phyloP scores from a whole-genome alignment of 2,797 vertebrate species.

The Tamandua tetradactyla region DNA sequence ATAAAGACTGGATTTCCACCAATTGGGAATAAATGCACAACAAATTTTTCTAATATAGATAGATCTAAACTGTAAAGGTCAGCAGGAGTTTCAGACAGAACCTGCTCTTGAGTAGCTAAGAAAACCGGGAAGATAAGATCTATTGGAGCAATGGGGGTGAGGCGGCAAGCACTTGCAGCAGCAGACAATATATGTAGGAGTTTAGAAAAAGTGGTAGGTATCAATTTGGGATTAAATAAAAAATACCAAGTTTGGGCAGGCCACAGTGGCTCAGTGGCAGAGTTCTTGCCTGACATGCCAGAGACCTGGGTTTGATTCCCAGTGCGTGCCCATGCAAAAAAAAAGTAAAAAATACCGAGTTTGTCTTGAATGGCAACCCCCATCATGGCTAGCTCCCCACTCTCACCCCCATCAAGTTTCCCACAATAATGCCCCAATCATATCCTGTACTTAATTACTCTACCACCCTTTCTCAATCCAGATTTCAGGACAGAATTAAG shows the following conservation, averaged over 20 bases:
- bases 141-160: neutral
- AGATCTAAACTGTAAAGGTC: neutral
- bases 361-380: neutral
- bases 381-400: neutral
- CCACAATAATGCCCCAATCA: neutral
- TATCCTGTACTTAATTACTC: neutral
- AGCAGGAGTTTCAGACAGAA: neutral
- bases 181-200: neutral
- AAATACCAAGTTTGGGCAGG: neutral
- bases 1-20: neutral
- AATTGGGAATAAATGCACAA: neutral
- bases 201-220: conserved; percentile 13
- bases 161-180: too few species aligned
- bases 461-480: neutral
- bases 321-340: too few species aligned
- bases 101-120: neutral
- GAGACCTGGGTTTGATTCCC: too few species aligned
- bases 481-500: conserved; percentile 5
- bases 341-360: neutral
- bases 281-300: too few species aligned
- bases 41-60: neutral
- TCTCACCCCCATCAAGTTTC: neutral
- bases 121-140: neutral
- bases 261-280: too few species aligned
- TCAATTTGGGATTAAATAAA: neutral